A percentile compares a stretch with the other conserved stretches of the same genome.
These are phyloP conservation scores for Meloidogyne hapla DNA, from an alignment of 1,140 invertebrate species.

Conservation along the genomic window DNA sequence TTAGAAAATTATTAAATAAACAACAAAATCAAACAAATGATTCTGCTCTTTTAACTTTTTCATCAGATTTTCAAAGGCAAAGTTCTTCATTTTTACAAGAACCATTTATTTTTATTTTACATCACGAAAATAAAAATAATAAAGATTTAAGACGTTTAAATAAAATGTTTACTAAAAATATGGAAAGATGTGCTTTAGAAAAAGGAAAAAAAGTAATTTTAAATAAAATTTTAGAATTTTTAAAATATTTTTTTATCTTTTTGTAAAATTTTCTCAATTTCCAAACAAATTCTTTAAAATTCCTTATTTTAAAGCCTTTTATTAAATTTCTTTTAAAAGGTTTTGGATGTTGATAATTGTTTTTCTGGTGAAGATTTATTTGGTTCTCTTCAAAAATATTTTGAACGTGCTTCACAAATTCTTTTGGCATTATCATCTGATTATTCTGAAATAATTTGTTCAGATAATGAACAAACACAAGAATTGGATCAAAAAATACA, in stretches of 20 bases:
- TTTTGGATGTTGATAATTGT: conserved; percentile 33
- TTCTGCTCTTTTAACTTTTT: not conserved
- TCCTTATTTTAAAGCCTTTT: too few species aligned
- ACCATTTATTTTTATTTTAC: conserved; percentile 18
- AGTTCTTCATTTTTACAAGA: not conserved
- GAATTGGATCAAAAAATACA: conserved; percentile 24
- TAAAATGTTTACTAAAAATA: conserved; percentile 22
- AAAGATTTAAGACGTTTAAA: conserved; percentile 9
- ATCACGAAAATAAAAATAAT: conserved; percentile 20
- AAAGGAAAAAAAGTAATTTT: conserved; percentile 17
- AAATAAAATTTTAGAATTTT: not conserved
- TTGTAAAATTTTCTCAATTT: too few species aligned
- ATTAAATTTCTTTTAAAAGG: conserved; percentile 6
- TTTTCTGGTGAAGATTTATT: conserved; percentile 25
- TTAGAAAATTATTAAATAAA: not conserved
- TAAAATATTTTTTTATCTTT: too few species aligned
- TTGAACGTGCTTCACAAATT: conserved; percentile 23
- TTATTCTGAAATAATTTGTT: conserved; percentile 24
- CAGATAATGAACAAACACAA: not conserved
- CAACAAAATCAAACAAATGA: not conserved
- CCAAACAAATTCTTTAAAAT: too few species aligned
- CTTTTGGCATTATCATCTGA: conserved; percentile 11
- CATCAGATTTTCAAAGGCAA: not conserved
- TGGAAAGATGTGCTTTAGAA: conserved; percentile 7
- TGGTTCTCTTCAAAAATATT: conserved; percentile 14